Evolutionary conservation across 1,140 invertebrate genomes (phyloP), one percentile per base, ranked within the genome.

Genomic region (Melitaea cinxia): DNA sequence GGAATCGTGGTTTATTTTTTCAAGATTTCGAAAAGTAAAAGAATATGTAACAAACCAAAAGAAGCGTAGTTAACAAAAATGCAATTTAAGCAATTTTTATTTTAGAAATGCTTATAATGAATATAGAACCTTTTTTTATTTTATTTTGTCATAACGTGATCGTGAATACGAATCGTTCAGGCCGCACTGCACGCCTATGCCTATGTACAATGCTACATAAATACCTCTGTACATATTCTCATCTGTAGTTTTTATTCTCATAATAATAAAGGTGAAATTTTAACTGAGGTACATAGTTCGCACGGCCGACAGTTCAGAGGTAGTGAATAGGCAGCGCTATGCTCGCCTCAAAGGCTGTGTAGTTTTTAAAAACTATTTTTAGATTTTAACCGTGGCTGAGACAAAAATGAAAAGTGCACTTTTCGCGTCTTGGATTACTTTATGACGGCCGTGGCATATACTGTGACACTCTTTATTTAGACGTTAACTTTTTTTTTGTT

Each of bases 311-410:
- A 9, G 37, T 37, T 60, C 64, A 55, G 37, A 26, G 49, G 56
- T 55, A 60, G 26, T 60, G 56, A 66, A 60, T 66, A 60, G 50
- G 56, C 60, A 14, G 61, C 54, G 54, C 64, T 54, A 42, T 62
- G 59, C 50, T 54, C 7, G 42, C 17, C 17, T 47, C 42, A 49
- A 54, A 33, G 63, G 23, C 45, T 35, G 19, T 59, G 35, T 35
- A 60, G 58, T 28, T 45, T 59, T 35, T 52, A 55, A 37, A 55
- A 66, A 66, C 64, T 66, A 66, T 66, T 66, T 66, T 55, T 66
- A 66, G 64, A 66, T 47, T 60, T 65, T 55, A 23, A 17, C 64
- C 50, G 49, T 55, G 30, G 45, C 54, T 21, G 57, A 66, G 57
- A 60, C 50, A 60, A 65, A 61, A 65, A 54, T 45, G 37, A 59